Conservation (phyloP, 2,113 vertebrate genomes). For the Meles meles region DNA sequence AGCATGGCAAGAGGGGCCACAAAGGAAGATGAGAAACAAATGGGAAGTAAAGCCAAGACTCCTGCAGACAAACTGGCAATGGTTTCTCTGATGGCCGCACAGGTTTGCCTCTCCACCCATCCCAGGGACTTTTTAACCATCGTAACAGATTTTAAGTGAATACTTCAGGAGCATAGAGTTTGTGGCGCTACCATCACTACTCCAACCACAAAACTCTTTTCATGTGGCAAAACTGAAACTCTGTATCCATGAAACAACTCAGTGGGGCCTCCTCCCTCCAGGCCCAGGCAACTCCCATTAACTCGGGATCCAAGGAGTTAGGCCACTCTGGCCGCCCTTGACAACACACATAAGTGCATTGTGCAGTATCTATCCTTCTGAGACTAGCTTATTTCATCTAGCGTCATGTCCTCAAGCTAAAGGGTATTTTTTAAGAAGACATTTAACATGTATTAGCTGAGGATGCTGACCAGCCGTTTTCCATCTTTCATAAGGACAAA, state of each 20-base stretch:
- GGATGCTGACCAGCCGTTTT: conserved; percentile 49
- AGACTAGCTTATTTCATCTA: neutral
- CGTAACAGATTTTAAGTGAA: neutral
- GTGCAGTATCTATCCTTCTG: neutral
- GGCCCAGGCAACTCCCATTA: neutral
- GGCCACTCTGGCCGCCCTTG: neutral
- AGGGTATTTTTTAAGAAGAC: conserved; percentile 32
- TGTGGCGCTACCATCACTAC: neutral
- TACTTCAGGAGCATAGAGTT: neutral
- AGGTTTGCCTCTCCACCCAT: fast-evolving
- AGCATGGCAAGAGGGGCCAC: conserved; percentile 31
- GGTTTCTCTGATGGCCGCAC: neutral
- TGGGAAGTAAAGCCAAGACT: neutral
- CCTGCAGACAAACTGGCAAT: neutral
- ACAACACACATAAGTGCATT: neutral
- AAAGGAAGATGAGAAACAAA: conserved; percentile 51
- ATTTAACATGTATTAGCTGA: conserved; percentile 37
- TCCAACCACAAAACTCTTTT: neutral
- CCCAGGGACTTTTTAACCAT: neutral
- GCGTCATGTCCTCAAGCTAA: conserved; percentile 9
- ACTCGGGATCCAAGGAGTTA: neutral
- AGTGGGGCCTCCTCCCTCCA: fast-evolving
- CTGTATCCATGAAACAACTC: neutral
- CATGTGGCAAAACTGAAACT: neutral
- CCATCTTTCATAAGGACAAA: conserved; percentile 56